These are phyloP conservation scores for Sylvilagus bachmani DNA, from an alignment of 2,113 vertebrate species.

Conservation along the genomic window DNA sequence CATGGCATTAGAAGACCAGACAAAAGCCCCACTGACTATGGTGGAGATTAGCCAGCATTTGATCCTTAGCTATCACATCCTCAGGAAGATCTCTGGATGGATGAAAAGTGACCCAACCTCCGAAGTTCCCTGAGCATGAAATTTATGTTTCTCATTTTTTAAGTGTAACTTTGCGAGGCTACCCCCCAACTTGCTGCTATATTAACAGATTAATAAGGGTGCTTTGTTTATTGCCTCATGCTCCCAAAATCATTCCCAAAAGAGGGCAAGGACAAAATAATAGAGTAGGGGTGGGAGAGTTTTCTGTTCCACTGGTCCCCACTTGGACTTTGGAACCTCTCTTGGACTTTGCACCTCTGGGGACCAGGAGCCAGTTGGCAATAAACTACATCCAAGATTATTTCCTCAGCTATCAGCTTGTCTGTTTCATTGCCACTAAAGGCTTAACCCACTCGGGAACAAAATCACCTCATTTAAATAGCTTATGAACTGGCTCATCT, in stretches of 20 bases:
- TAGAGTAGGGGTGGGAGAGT: not conserved
- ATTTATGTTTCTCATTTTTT: constrained; percentile 55
- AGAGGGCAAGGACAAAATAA: constrained; percentile 56
- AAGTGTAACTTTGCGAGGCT: constrained; percentile 33
- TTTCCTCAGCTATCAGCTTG: constrained; percentile 50
- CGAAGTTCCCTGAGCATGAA: constrained; percentile 29
- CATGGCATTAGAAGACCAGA: constrained; percentile 23
- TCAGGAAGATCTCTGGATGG: not conserved
- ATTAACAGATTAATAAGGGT: constrained; percentile 50
- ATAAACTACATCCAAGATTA: constrained; percentile 60
- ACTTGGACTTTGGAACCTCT: not conserved
- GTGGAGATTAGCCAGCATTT: constrained; percentile 33
- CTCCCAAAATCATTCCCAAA: constrained; percentile 55
- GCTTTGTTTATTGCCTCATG: constrained; percentile 13
- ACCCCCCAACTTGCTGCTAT: constrained; percentile 32
- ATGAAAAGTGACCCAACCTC: constrained; percentile 48
- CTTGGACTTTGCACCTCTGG: constrained; percentile 20
- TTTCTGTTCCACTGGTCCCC: constrained; percentile 44
- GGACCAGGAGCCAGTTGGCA: constrained; percentile 43
- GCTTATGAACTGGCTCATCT: constrained; percentile 37
- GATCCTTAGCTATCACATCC: not conserved
- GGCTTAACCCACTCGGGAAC: constrained; percentile 8
- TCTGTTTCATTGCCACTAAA: constrained; percentile 20
- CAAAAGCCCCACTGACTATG: not conserved
- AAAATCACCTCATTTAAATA: constrained; percentile 54